Evolutionary conservation across 2,888 invertebrate species (phyloP).

Genomic region (Lumbricus terrestris): DNA sequence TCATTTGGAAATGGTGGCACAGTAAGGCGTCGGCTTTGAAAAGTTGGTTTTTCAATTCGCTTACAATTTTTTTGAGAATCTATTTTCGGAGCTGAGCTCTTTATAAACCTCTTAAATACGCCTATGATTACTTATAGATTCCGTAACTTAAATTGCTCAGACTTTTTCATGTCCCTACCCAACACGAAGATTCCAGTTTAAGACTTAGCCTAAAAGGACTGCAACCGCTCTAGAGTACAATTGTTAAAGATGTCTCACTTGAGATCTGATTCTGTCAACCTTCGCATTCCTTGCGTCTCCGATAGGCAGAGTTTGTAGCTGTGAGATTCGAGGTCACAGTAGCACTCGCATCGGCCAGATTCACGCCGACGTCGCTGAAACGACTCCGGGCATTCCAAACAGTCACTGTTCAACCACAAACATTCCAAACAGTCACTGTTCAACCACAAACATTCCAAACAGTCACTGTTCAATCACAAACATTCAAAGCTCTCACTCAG

Average conservation of each 20-base stretch:
- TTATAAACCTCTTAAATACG: too few relatives aligned
- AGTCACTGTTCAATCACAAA: neutral
- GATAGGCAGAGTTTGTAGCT: neutral
- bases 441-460: neutral
- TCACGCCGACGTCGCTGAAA: neutral
- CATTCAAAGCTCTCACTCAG: neutral
- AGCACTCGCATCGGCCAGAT: neutral
- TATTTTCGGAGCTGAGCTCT: too few relatives aligned
- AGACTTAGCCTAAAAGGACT: neutral
- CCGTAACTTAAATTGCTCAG: too few relatives aligned
- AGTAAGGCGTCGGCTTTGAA: too few relatives aligned
- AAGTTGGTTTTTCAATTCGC: too few relatives aligned
- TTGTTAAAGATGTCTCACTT: neutral
- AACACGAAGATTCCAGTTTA: neutral
- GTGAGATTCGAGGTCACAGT: neutral
- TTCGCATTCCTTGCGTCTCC: neutral
- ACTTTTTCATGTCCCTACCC: neutral
- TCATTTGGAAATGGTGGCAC: too few relatives aligned
- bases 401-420: neutral
- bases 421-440: neutral
- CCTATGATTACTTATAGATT: too few relatives aligned
- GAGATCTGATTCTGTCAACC: neutral
- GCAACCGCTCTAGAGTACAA: too few relatives aligned
- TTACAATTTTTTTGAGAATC: too few relatives aligned
- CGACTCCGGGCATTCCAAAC: neutral